These are phyloP conservation scores for Trichomalopsis sarcophagae DNA, from an alignment of 1,140 invertebrate genomes.

Conservation along the genomic window DNA sequence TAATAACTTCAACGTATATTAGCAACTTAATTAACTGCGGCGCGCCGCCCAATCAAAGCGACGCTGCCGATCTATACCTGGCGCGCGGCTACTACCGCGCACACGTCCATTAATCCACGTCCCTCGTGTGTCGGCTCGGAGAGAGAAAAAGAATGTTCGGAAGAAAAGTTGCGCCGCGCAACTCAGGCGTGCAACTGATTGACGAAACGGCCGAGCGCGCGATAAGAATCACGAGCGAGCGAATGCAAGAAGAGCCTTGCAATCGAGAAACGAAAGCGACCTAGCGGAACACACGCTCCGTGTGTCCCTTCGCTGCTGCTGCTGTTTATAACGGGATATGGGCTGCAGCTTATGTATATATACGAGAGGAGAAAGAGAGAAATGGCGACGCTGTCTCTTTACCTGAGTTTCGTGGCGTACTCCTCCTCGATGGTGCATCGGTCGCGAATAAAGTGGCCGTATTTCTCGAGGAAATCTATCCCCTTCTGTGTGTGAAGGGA, in stretches of 20 bases:
- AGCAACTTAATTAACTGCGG: neutral
- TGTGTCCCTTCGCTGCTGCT: neutral
- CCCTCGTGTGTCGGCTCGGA: too few species aligned
- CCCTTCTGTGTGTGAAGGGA: constrained; percentile 96
- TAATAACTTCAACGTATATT: neutral
- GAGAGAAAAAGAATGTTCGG: too few species aligned
- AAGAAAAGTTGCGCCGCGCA: too few species aligned
- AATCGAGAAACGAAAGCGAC: neutral
- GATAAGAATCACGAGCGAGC: neutral
- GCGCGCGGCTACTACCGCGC: too few species aligned
- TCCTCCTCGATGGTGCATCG: constrained; percentile 95
- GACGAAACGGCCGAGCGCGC: neutral
- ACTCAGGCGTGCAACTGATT: neutral
- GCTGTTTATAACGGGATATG: too few species aligned
- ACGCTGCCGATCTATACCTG: too few species aligned
- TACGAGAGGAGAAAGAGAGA: too few species aligned
- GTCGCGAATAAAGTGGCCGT: constrained; percentile 95
- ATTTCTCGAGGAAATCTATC: constrained; percentile 97
- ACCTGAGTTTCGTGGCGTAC: constrained; percentile 97
- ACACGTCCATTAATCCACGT: too few species aligned
- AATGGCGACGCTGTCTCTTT: constrained; percentile 49
- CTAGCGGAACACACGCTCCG: neutral
- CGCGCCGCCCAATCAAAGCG: too few species aligned
- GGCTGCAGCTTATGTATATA: too few species aligned
- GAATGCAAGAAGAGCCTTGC: neutral